Evolutionary conservation across 1,140 invertebrate species (phyloP), one percentile per base, ranked within the genome.

Genomic region (Pissodes strobi): DNA sequence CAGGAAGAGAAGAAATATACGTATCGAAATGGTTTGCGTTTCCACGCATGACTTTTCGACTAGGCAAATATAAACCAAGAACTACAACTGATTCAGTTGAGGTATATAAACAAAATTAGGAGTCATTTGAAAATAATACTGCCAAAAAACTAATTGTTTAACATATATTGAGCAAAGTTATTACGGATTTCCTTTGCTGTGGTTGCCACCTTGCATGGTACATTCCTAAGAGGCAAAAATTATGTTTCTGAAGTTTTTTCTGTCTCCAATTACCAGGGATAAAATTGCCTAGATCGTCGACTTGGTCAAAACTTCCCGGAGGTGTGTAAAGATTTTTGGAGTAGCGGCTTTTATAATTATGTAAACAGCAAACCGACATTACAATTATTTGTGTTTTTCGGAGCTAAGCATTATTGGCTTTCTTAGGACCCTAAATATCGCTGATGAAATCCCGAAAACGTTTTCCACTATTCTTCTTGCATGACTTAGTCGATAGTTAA

Each of bases 51-150:
- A n/a, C 1, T 18, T 63, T 63, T 56, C n/a, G 39, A 15, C 19
- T 63, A 39, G 60, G 57, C 18, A 63, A 43, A 23, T 51, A 57
- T 46, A 21, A 63, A 45, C 60, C 58, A 52, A 49, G 46, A 38
- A 12, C 8, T 10, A 61, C 48, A 13, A 37, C 52, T 8, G 58
- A 63, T 56, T 21, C 60, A 56, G 21, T 45, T 56, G 39, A 41
- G 19, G 49, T 63, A 38, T 37, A 23, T 55, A 46, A 57, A 57
- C 15, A 9, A 49, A 53, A 53, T 53, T 9, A 27, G 6, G 30
- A 53, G 49, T 53, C 9, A 53, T 53, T 23, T 49, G 8, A 49
- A 49, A 15, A 53, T 30, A 53, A 5, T 56, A 21, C 52, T 12
- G 18, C 22, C 19, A 0, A 13, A 22, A 56, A 38, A 56, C 25